Evolutionary conservation across 2,888 invertebrate genomes (phyloP).

Genomic region (Drosophila eohydei): DNA sequence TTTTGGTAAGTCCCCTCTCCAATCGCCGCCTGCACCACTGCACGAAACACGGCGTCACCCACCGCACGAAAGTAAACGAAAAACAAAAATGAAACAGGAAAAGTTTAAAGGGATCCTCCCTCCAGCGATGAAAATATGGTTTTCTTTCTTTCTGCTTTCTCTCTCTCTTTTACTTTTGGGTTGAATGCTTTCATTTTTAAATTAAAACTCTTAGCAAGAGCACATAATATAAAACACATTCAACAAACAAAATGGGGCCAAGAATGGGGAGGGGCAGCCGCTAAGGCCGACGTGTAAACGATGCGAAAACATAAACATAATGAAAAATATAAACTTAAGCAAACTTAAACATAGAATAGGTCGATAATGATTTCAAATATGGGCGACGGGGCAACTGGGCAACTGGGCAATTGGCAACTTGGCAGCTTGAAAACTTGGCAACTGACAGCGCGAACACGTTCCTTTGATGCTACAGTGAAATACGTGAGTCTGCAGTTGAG

Average conservation of each 20-base stretch:
- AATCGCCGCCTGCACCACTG: not conserved
- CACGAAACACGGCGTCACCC: conserved; percentile 8
- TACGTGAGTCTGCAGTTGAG: conserved; percentile 65
- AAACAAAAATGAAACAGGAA: conserved; percentile 52
- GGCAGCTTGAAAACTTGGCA: conserved; percentile 9
- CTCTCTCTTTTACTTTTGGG: conserved; percentile 29
- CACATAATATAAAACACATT: conserved; percentile 54
- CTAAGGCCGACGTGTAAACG: conserved; percentile 61
- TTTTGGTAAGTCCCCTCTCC: conserved; percentile 42
- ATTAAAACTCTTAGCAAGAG: conserved; percentile 60
- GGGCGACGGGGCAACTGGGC: not conserved
- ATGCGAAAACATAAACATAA: conserved; percentile 73
- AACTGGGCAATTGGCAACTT: not conserved
- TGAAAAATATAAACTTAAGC: conserved; percentile 69
- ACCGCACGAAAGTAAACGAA: conserved; percentile 48
- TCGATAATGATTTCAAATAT: conserved; percentile 47
- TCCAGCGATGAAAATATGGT: conserved; percentile 41
- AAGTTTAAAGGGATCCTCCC: conserved; percentile 66
- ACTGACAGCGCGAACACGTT: conserved; percentile 57
- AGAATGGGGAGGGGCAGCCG: conserved; percentile 5
- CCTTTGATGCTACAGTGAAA: conserved; percentile 48
- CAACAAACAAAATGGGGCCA: conserved; percentile 43
- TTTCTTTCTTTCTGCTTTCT: conserved; percentile 4
- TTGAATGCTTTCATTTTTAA: conserved; percentile 66
- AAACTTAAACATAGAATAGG: conserved; percentile 65